A percentile compares a stretch with the other conserved stretches of the same genome.
These are phyloP conservation scores for Poeciliopsis turneri DNA, from an alignment of 2,797 vertebrate genomes.

Conservation along the genomic window DNA sequence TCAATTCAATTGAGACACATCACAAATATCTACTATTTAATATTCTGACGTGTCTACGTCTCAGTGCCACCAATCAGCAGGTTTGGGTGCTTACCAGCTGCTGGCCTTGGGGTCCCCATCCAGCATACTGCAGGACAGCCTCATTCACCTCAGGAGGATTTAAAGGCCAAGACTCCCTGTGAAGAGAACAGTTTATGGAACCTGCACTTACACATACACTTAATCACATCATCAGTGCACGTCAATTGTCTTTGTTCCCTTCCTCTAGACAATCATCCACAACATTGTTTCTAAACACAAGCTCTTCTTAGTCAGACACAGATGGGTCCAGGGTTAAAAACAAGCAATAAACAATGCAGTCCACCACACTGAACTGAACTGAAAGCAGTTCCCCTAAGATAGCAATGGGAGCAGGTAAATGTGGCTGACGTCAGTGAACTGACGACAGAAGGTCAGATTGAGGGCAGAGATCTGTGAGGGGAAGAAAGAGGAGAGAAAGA, in stretches of 20 bases:
- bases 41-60: conserved; percentile 22
- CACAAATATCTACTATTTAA: conserved; percentile 23
- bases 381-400: conserved; percentile 40
- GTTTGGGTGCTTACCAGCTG: conserved; percentile 89
- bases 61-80: conserved; percentile 19
- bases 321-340: conserved; percentile 63
- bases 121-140: conserved; percentile 91
- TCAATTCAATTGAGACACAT: conserved; percentile 19
- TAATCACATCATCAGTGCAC: conserved; percentile 5
- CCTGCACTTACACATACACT: neutral
- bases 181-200: conserved; percentile 25
- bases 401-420: conserved; percentile 31
- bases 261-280: conserved; percentile 49
- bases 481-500: conserved; percentile 1
- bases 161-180: conserved; percentile 90
- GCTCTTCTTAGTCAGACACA: conserved; percentile 51
- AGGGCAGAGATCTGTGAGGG: conserved; percentile 14
- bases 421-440: conserved; percentile 26
- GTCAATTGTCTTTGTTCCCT: conserved; percentile 8
- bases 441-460: conserved; percentile 18
- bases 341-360: conserved; percentile 24
- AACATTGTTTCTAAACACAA: conserved; percentile 44
- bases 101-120: conserved; percentile 94
- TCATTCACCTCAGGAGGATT: conserved; percentile 92
- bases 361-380: conserved; percentile 19